Conservation (phyloP, 2,888 invertebrate species). For the Osedax fenrisi region DNA sequence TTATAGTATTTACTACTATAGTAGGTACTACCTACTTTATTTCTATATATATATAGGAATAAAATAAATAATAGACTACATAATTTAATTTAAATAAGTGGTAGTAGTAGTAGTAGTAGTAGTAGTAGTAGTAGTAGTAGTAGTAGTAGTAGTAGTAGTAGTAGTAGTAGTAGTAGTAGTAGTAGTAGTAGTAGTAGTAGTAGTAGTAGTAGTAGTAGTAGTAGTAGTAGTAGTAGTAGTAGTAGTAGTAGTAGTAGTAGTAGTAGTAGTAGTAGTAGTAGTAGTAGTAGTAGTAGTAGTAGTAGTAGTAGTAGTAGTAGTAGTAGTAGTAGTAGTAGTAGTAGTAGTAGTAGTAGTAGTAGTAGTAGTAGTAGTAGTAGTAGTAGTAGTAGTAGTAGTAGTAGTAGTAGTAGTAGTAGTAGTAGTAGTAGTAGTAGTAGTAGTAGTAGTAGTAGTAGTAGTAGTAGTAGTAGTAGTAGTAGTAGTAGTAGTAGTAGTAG, state of each 20-base stretch:
- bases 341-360: slow-evolving; percentile 34
- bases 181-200: slow-evolving; percentile 37
- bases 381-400: slow-evolving; percentile 36
- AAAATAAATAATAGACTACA: too few species aligned
- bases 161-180: background rate
- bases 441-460: background rate
- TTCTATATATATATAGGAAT: too few species aligned
- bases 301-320: slow-evolving; percentile 34
- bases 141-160: background rate
- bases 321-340: slow-evolving; percentile 38
- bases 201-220: slow-evolving; percentile 34
- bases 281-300: slow-evolving; percentile 32
- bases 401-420: slow-evolving; percentile 24
- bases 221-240: slow-evolving; percentile 32
- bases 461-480: background rate
- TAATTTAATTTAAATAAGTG: too few species aligned
- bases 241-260: slow-evolving; percentile 39
- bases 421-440: background rate
- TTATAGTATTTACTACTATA: too few species aligned
- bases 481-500: slow-evolving; percentile 5
- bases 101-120: background rate
- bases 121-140: background rate
- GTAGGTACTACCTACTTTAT: too few species aligned
- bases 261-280: slow-evolving; percentile 29
- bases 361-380: slow-evolving; percentile 38